These are phyloP conservation scores for Petromus typicus DNA, from an alignment of 2,113 vertebrate genomes.

Conservation along the genomic window DNA sequence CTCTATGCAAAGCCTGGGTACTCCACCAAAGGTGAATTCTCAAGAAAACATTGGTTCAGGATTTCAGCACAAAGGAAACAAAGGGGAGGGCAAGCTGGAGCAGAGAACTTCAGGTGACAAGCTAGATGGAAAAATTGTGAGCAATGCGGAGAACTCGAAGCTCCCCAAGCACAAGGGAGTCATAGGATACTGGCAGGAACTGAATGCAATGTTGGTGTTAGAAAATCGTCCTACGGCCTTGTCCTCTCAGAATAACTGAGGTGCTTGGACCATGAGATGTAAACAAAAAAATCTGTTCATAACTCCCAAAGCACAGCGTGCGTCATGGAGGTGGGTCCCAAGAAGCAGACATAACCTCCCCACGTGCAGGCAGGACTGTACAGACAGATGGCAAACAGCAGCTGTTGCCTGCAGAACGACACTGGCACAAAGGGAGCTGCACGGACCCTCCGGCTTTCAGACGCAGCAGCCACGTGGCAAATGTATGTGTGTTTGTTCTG, in stretches of 20 bases:
- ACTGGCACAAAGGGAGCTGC: accelerated
- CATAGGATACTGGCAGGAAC: background rate
- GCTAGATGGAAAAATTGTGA: background rate
- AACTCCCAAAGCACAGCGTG: background rate
- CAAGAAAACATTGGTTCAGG: background rate
- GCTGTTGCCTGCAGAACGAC: background rate
- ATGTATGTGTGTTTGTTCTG: too few relatives aligned
- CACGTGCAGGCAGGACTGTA: background rate
- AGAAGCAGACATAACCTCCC: background rate
- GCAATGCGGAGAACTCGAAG: background rate
- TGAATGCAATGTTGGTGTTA: background rate
- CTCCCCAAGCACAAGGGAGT: background rate
- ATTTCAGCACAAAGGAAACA: background rate
- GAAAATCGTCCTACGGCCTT: background rate
- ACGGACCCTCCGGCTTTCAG: background rate
- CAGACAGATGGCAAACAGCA: background rate
- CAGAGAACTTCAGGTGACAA: background rate
- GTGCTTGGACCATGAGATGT: background rate
- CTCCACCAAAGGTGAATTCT: background rate
- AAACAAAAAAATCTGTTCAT: background rate
- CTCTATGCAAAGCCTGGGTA: background rate
- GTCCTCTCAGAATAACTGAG: background rate
- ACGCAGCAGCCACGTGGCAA: background rate
- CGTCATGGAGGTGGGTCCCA: background rate
- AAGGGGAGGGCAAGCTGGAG: background rate